Base-by-base conservation (phyloP, 64 coral and sea anemone genomes). In the Actinia equina region DNA sequence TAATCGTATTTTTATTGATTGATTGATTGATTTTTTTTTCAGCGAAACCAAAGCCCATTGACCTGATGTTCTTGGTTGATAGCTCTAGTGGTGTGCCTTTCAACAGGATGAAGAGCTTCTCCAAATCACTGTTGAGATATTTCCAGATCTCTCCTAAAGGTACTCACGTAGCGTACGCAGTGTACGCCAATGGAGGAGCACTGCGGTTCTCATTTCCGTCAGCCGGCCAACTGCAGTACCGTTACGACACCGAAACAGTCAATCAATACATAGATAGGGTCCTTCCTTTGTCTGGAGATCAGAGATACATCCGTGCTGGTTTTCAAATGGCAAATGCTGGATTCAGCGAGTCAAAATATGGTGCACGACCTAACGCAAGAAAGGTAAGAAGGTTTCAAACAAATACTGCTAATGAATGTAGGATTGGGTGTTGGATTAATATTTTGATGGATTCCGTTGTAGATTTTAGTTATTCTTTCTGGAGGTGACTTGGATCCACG, bases 401-500 rank as follows among this genome's bases (percentile, higher is more conserved):
- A 6, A 27, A 71, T 20, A 71, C 25, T 30, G 18, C 10, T 5
- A 64, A 64, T 71, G 5, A 64, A 63, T 71, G 5, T 30, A 27
- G 22, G 7, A 71, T n/a, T n/a, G 2, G 20, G 20, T 1, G 0
- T 23, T 65, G 62, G 22, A 7, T 22, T 65, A 22, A 22, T 71
- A 6, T 3, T 22, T 15, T 80, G 77, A 3, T 30, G 51, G 17
- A 80, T 80, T 80, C 4, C 42, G 89, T 44, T 80, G 46, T 19
- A 80, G 77, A 30, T 80, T 44, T 44, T 80, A 16, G 43, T 80
- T 18, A 14, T 80, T 6, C 19, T 94, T 23, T 87, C 93, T 43
- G 85, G 88, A 26, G 93, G 93, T 90, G 79, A 89, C 19, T 59
- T 43, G 43, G 57, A 90, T 87, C 79, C 88, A 59, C 77, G 78